phyloP scores from a whole-genome alignment of 2,113 vertebrate species.

The Bos taurus region DNA sequence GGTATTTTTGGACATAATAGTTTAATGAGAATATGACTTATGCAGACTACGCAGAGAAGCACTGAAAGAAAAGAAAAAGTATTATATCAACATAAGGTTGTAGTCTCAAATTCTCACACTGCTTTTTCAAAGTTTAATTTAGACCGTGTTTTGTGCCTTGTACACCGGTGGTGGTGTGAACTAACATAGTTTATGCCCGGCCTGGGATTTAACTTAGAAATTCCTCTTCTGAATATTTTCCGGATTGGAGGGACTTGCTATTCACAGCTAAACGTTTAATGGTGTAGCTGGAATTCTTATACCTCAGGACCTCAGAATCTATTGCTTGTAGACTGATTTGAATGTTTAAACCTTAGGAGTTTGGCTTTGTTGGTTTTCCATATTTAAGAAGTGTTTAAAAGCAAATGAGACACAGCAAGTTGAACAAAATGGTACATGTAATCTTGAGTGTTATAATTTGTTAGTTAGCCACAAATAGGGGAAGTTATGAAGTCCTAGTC shows the following conservation, averaged over 20 bases:
- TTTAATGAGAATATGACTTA: neutral
- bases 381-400: neutral
- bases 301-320: neutral
- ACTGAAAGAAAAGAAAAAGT: neutral
- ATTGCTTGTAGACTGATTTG: slow-evolving; percentile 14
- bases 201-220: slow-evolving; percentile 1
- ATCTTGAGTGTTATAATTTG: neutral
- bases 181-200: neutral
- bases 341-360: slow-evolving; percentile 6
- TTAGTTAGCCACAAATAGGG: neutral
- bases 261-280: slow-evolving; percentile 8
- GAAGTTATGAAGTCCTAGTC: neutral
- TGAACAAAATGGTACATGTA: neutral
- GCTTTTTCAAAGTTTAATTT: slow-evolving; percentile 8
- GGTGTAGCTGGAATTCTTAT: neutral
- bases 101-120: neutral
- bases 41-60: neutral
- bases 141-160: neutral
- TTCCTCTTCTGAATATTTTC: slow-evolving; percentile 28
- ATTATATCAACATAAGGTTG: neutral
- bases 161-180: neutral
- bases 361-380: slow-evolving; percentile 6
- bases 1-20: neutral
- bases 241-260: neutral
- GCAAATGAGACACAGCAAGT: neutral